Evolutionary conservation across 2,797 vertebrate genomes (phyloP).

Genomic region (Amblyraja radiata): DNA sequence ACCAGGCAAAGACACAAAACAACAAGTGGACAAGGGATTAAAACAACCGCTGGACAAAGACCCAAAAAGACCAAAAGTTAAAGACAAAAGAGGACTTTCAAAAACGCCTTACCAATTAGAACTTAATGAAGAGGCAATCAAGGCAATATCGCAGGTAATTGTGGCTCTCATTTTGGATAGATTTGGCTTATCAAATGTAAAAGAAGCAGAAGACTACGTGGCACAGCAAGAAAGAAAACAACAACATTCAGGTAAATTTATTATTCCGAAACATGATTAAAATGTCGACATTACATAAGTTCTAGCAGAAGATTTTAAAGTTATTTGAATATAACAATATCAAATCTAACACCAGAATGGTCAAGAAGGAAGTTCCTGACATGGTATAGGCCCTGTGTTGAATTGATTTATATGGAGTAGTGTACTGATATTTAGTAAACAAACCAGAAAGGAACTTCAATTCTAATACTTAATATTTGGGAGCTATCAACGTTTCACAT

Average conservation of each 20-base stretch:
- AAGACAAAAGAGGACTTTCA: background rate
- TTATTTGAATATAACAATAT: background rate
- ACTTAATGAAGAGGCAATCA: slow-evolving; percentile 10
- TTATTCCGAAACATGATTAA: background rate
- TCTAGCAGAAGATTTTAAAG: background rate
- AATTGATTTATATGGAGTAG: background rate
- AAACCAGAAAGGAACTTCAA: background rate
- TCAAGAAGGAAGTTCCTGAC: background rate
- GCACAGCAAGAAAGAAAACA: background rate
- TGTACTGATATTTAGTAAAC: background rate
- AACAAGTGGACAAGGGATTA: background rate
- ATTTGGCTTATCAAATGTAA: slow-evolving; percentile 21
- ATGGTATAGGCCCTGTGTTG: background rate
- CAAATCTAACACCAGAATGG: background rate
- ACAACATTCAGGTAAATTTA: slow-evolving; percentile 3
- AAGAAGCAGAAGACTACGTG: background rate
- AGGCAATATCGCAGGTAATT: background rate
- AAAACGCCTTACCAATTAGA: slow-evolving; percentile 4
- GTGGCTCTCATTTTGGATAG: background rate
- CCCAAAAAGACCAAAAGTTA: background rate
- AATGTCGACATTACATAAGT: background rate
- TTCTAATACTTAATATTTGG: background rate
- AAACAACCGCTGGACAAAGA: background rate
- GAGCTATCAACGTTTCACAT: background rate
- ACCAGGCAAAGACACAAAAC: background rate